Evolutionary conservation across 2,797 vertebrate species (phyloP).

Genomic region (Ataeniobius toweri): DNA sequence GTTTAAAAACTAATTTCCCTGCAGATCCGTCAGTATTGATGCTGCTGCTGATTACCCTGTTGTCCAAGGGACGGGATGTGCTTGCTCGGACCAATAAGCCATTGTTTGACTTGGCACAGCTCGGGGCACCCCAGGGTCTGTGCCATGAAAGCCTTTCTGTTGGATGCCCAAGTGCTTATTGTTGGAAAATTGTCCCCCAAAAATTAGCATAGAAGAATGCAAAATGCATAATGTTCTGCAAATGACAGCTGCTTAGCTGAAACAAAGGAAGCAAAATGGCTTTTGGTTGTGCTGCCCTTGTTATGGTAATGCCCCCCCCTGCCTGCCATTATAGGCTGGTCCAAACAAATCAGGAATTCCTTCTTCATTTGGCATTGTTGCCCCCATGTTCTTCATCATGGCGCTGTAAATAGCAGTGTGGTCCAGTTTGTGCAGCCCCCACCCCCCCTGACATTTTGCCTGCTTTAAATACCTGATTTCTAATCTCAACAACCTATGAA

Average conservation of each 20-base stretch:
- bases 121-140: slow-evolving; percentile 86
- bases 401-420: slow-evolving; percentile 21
- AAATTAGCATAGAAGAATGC: slow-evolving; percentile 96
- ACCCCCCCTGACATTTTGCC: not conserved
- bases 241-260: slow-evolving; percentile 97
- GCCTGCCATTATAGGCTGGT: slow-evolving; percentile 18
- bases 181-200: slow-evolving; percentile 91
- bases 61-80: slow-evolving; percentile 86
- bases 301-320: slow-evolving; percentile 84
- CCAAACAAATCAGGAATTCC: slow-evolving; percentile 55
- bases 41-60: not conserved
- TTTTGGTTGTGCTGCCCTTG: slow-evolving; percentile 83
- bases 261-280: slow-evolving; percentile 88
- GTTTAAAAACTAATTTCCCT: not conserved
- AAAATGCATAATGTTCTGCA: slow-evolving; percentile 91
- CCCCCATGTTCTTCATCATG: slow-evolving; percentile 22
- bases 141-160: slow-evolving; percentile 96
- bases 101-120: slow-evolving; percentile 94
- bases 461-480: not conserved
- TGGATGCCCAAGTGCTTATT: slow-evolving; percentile 90
- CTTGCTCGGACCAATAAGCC: slow-evolving; percentile 86
- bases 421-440: not conserved
- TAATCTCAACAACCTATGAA: not conserved
- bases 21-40: not conserved
- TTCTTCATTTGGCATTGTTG: slow-evolving; percentile 31